Conservation (phyloP, 2,888 invertebrate species). For the Zaprionus bogoriensis region DNA sequence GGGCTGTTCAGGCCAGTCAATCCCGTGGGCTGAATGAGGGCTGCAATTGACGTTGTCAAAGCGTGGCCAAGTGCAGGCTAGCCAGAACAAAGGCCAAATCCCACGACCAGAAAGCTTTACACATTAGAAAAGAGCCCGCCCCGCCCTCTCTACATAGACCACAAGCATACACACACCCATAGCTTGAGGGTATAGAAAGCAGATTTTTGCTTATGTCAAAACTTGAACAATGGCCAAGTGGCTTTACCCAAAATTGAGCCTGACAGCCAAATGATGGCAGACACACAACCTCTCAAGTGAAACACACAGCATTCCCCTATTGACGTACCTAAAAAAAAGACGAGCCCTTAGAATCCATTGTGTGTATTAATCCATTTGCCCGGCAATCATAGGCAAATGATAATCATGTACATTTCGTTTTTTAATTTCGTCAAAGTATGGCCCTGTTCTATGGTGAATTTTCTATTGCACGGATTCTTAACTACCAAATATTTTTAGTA, state of each 20-base stretch:
- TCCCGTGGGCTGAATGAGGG: slow-evolving; percentile 31
- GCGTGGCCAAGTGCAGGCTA: slow-evolving; percentile 46
- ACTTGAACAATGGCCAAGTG: slow-evolving; percentile 72
- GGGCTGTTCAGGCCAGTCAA: no score
- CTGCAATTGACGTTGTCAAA: slow-evolving; percentile 74
- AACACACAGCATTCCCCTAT: neutral
- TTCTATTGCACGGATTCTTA: no score
- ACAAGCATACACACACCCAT: slow-evolving; percentile 1
- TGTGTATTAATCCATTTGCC: slow-evolving; percentile 66
- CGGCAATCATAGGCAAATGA: no score
- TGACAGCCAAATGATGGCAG: slow-evolving; percentile 56
- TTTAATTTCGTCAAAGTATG: no score
- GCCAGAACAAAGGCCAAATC: slow-evolving; percentile 63
- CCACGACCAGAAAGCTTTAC: slow-evolving; percentile 36
- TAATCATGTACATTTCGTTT: no score
- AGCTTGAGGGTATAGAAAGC: slow-evolving; percentile 42
- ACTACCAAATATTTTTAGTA: no score
- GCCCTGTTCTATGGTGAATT: no score
- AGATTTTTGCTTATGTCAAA: slow-evolving; percentile 77
- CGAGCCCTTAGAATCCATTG: slow-evolving; percentile 58
- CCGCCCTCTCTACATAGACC: slow-evolving; percentile 16
- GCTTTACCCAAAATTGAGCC: slow-evolving; percentile 71
- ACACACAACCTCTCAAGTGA: neutral
- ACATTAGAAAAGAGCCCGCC: slow-evolving; percentile 49
- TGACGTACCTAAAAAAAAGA: slow-evolving; percentile 25